Conservation (phyloP, 2,888 invertebrate genomes). For the Hydrotaea diabolus region DNA sequence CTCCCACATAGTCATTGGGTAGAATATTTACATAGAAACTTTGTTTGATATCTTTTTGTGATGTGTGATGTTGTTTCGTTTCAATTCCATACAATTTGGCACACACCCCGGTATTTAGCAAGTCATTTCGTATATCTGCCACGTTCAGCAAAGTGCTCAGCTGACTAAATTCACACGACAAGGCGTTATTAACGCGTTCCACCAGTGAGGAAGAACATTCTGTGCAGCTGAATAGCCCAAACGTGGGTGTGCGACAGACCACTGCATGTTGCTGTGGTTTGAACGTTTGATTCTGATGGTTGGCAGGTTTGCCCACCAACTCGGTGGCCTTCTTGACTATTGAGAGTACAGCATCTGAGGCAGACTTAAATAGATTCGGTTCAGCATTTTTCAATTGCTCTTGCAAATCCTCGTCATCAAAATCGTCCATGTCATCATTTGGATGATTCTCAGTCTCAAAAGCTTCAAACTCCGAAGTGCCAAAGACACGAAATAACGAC, state of each 20-base stretch:
- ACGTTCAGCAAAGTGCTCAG: conserved; percentile 84
- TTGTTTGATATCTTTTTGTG: conserved; percentile 70
- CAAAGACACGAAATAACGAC: conserved; percentile 96
- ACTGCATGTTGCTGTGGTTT: conserved; percentile 67
- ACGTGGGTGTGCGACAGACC: conserved; percentile 86
- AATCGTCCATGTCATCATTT: conserved; percentile 85
- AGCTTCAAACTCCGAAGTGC: conserved; percentile 95
- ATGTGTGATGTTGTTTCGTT: conserved; percentile 77
- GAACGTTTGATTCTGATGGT: conserved; percentile 83
- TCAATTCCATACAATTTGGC: conserved; percentile 84
- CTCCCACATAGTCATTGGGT: conserved; percentile 86
- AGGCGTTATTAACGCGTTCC: conserved; percentile 86
- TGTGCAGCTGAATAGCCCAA: conserved; percentile 86
- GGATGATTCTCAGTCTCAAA: conserved; percentile 90
- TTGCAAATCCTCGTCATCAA: conserved; percentile 84
- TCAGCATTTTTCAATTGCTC: conserved; percentile 81
- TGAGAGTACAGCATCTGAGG: conserved; percentile 94
- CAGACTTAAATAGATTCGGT: conserved; percentile 91
- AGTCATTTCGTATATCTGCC: conserved; percentile 83
- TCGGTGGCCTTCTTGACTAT: conserved; percentile 96
- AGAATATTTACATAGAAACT: conserved; percentile 85
- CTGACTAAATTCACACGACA: conserved; percentile 86
- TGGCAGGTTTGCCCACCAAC: conserved; percentile 87
- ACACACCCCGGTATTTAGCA: conserved; percentile 84
- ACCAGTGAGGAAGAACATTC: conserved; percentile 88